phyloP scores from a whole-genome alignment of 2,113 vertebrate genomes.

The Xiphophorus maculatus region DNA sequence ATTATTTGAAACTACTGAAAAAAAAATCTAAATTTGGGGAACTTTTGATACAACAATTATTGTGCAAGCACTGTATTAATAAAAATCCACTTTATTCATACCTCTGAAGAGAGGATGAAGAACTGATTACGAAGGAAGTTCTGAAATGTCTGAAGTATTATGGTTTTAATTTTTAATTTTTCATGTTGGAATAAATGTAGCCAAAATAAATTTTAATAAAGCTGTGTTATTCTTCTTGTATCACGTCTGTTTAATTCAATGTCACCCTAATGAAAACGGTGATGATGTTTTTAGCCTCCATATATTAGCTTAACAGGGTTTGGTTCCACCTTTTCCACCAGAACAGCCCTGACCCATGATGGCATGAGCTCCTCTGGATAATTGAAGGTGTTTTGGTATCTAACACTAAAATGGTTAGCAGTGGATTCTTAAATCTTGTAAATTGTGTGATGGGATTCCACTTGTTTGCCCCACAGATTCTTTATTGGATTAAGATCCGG shows the following conservation, averaged over 20 bases:
- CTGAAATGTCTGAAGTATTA: conserved; percentile 99
- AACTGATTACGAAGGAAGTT: conserved; percentile 92
- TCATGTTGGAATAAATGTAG: conserved; percentile 99
- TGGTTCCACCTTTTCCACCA: no score
- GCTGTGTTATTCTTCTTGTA: conserved; percentile 67
- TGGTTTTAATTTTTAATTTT: conserved; percentile 95
- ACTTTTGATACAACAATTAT: conserved; percentile 94
- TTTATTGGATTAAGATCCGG: no score
- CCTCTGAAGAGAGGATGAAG: conserved; percentile 89
- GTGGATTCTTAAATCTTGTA: no score
- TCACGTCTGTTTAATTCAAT: conserved; percentile 14
- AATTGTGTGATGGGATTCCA: no score
- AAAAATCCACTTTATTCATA: conserved; percentile 95
- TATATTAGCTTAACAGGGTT: conserved; percentile 19
- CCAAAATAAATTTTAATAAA: conserved; percentile 87
- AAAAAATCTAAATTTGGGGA: conserved; percentile 97
- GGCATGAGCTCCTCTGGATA: no score
- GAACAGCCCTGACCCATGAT: no score
- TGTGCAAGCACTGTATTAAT: conserved; percentile 99
- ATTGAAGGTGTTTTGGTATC: no score
- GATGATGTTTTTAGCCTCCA: conserved; percentile 11
- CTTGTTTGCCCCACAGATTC: no score
- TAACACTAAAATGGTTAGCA: no score
- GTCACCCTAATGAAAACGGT: background rate
- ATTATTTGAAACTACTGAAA: conserved; percentile 91